Base-by-base conservation (phyloP, 2,797 vertebrate species). In the Naso thynnoides region DNA sequence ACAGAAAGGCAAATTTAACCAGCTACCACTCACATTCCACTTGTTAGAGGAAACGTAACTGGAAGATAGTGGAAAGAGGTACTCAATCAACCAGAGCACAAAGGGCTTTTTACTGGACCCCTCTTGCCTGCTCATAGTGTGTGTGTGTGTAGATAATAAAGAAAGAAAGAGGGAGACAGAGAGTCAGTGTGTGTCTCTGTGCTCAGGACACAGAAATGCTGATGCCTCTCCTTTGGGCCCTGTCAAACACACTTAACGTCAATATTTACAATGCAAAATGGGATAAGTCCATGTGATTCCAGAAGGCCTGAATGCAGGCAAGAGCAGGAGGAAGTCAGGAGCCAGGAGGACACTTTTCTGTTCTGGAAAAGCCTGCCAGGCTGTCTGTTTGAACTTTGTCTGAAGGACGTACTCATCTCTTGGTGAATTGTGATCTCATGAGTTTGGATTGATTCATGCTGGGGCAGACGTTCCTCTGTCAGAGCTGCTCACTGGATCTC, bases 161-260 rank as follows among this genome's bases (percentile, higher is more conserved):
- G 14, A 48, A 19, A 52, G 58, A 48, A 41, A 44, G 33, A 50
- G 3, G 8, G 33, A 69, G 57, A 49, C 39, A 29, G 56, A 52
- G 54, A 42, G 27, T 49, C 29, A 50, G 23, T 48, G 41, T 50
- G 36, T 59, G 44, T 59, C 48, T 69, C 33, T 67, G 70, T 53
- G 67, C 76, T 78, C 38, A 65, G 83, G 42, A 67, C 49, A 65
- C 70, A 81, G 64, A 87, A 86, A 79, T 87, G 89, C 83, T 92
- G 83, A 91, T 87, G 75, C 75, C 49, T 86, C 76, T 89, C 83
- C 86, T 86, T 79, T 87, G 69, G 83, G 86, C 80, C 66, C 64
- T 91, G 89, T 88, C 90, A 90, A 75, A 79, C 81, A 67, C 73
- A 73, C 73, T 91, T 77, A 89, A 16, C 26, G 0, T 90, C 88